Evolutionary conservation across 2,888 invertebrate species (phyloP).

Genomic region (Athripsodes cinereus): DNA sequence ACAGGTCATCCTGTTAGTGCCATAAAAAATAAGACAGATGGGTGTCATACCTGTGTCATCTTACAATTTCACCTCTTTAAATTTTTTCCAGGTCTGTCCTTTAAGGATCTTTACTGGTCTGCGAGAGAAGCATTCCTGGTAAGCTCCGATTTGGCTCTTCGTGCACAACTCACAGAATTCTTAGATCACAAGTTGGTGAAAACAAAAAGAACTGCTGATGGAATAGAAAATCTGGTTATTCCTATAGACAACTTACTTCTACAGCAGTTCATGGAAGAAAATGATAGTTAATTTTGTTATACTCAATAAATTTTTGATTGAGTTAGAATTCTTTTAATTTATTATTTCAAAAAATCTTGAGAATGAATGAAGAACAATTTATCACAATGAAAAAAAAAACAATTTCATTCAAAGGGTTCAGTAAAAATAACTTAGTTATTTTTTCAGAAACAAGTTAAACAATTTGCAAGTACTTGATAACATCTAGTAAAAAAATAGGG

Average conservation of each 20-base stretch:
- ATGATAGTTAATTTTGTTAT: slow-evolving; percentile 31
- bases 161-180: slow-evolving; percentile 92
- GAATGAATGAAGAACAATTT: too few species aligned
- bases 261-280: slow-evolving; percentile 69
- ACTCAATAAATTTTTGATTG: background rate
- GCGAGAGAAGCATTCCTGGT: slow-evolving; percentile 88
- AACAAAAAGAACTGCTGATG: slow-evolving; percentile 72
- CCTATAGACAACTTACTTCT: slow-evolving; percentile 69
- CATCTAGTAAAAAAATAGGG: too few species aligned
- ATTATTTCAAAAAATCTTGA: background rate
- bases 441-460: too few species aligned
- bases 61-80: too few species aligned
- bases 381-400: too few species aligned
- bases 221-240: slow-evolving; percentile 74
- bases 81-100: slow-evolving; percentile 74
- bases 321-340: background rate
- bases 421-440: too few species aligned
- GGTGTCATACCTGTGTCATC: too few species aligned
- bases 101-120: slow-evolving; percentile 78
- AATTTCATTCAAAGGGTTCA: too few species aligned
- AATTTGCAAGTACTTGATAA: too few species aligned
- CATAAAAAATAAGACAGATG: too few species aligned
- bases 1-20: too few species aligned
- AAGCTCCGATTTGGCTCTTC: slow-evolving; percentile 84
- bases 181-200: slow-evolving; percentile 89